Evolutionary conservation across 2,797 vertebrate species (phyloP), one percentile per base, ranked within the genome.

Genomic region (Pyrocephalus nanus): DNA sequence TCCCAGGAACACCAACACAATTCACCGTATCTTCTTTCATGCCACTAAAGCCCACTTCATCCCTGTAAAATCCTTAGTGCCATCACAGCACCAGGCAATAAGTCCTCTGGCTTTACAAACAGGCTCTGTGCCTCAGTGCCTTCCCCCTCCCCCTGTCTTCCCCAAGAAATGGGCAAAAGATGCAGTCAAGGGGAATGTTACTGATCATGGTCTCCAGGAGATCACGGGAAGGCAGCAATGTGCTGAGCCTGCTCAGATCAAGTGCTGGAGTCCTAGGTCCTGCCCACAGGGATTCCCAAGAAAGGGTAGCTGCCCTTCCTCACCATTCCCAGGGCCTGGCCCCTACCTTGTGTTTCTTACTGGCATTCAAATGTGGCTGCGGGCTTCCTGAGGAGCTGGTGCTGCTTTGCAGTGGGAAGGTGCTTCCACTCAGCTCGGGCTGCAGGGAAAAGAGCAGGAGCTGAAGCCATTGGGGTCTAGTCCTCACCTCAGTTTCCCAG

Each of bases 301-400:
- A 43, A 69, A 84, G 75, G 55, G 48, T 36, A 69, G 64, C 21
- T 70, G 45, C 43, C 26, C 38, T 64, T 67, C 32, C n/a, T 77
- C 61, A 36, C 69, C 22, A 8, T 53, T 67, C 55, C 76, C 65
- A 88, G 58, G 38, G 40, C 23, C 30, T 38, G 23, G 45, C 20
- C 23, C 89, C 38, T 97, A 97, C 97, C 96, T 97, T 96, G 36
- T 85, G 42, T 65, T 96, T 97, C 51, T 90, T 92, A 61, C 53
- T 95, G 91, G 82, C 80, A 60, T 70, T 93, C 13, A 57, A n/a
- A 45, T 15, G 58, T 54, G 77, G 65, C 45, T 93, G 93, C 0
- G 0, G 85, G 77, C 83, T 91, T 94, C 89, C 90, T 1, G 9
- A 76, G 61, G 93, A 83, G 53, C 55, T 4, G 8, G 84, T 2